phyloP scores from a whole-genome alignment of 2,888 invertebrate genomes.

The Clusia tigrina region DNA sequence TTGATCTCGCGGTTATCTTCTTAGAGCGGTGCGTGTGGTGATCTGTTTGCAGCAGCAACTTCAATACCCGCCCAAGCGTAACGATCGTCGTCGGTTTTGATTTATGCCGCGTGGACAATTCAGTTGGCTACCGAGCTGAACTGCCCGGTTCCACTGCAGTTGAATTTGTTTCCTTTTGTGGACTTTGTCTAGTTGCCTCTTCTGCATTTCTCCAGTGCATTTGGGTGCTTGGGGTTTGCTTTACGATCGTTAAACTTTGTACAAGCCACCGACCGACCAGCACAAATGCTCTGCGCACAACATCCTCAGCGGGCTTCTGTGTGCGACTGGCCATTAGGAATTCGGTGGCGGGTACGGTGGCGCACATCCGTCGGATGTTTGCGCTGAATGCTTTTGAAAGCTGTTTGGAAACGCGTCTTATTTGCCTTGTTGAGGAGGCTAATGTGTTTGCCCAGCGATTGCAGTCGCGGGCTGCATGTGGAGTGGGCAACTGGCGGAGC shows the following conservation, averaged over 20 bases:
- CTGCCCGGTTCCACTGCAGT: too few species aligned
- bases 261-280: neutral
- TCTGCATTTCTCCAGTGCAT: neutral
- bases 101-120: neutral
- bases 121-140: too few species aligned
- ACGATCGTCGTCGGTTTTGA: neutral
- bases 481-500: too few species aligned
- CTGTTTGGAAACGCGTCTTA: constrained; percentile 35
- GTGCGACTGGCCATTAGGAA: constrained; percentile 32
- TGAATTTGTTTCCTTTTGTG: too few species aligned
- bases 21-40: too few species aligned
- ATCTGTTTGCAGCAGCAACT: neutral
- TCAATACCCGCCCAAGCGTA: neutral
- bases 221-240: neutral
- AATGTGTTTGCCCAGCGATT: neutral
- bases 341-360: neutral
- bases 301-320: constrained; percentile 54
- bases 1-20: neutral
- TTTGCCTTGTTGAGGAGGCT: neutral
- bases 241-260: too few species aligned
- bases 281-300: neutral
- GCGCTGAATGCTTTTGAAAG: constrained; percentile 45
- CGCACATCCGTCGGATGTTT: constrained; percentile 45
- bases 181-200: too few species aligned
- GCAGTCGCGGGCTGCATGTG: too few species aligned